Base-by-base conservation (phyloP, 2,888 invertebrate species). In the Hipparchia sbordonii region DNA sequence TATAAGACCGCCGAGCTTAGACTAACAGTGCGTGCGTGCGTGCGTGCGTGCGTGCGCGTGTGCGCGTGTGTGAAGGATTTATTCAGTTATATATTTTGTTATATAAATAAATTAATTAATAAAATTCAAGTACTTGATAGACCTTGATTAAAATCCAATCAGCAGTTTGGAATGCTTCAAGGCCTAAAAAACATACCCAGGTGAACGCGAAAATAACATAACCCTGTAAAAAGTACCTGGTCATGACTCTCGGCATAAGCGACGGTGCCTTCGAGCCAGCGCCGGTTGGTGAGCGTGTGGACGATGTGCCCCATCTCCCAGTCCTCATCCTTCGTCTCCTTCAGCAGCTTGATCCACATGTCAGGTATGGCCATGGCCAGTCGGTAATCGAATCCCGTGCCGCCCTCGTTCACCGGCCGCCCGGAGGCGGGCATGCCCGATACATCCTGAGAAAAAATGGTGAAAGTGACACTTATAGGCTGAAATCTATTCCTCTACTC, bases 281-380 rank as follows among this genome's bases (percentile, higher is more conserved):
- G 95, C 1, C 99, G 94, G 91, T 99, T 99, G 39, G 97, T 97
- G 74, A 99, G 93, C 0, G 98, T 99, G 90, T 98, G 98, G 2
- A 98, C 96, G 73, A 99, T 96, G 82, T 98, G 95, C 0, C 96
- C 97, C 81, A 99, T 96, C 84, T 98, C 95, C 99, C 99, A 99
- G 80, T 98, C 96, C 79, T 99, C 99, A 87, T 99, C 99, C 65
- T 94, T 94, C 52, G 92, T 87, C 80, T 97, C 97, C 87, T 98
- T 98, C 1, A 98, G 92, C 77, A 97, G 89, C 87, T 98, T 96
- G 83, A 99, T 99, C 99, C 99, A 99, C 94, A 98, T 98, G 91
- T 99, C 99, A 0, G 99, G 99, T 81, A 99, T 97, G 46, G 99
- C 98, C 99, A 99, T 99, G 23, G 97, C 99, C 70, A 99, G 95